phyloP scores from a whole-genome alignment of 1,140 invertebrate genomes.

The Cydia pomonella region DNA sequence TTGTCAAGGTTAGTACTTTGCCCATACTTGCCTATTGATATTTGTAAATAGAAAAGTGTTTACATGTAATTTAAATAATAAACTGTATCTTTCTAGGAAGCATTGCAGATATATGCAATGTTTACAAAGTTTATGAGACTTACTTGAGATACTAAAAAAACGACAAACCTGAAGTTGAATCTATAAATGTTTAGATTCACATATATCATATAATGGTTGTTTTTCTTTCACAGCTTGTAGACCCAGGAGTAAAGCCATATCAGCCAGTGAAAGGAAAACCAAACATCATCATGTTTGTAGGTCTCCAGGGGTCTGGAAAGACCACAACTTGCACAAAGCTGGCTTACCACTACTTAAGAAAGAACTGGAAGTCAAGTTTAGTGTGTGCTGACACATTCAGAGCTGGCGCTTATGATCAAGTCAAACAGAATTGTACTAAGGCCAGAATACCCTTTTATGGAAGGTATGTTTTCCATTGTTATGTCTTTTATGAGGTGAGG shows the following conservation, averaged over 20 bases:
- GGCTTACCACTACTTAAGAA: constrained; percentile 99
- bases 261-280: constrained; percentile 97
- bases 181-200: neutral
- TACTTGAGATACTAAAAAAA: neutral
- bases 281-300: constrained; percentile 99
- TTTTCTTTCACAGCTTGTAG: constrained; percentile 89
- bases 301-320: constrained; percentile 99
- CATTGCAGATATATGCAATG: too few species aligned
- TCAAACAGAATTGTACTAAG: constrained; percentile 99
- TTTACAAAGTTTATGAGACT: neutral
- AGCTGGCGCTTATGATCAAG: constrained; percentile 99
- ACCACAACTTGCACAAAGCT: constrained; percentile 99
- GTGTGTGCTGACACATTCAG: constrained; percentile 99
- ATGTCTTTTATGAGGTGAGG: neutral
- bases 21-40: neutral
- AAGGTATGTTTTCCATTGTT: constrained; percentile 84
- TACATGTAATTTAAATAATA: too few species aligned
- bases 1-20: constrained; percentile 90
- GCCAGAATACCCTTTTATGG: constrained; percentile 99
- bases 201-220: constrained; percentile 33
- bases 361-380: constrained; percentile 99
- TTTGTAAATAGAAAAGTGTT: neutral
- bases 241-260: constrained; percentile 98
- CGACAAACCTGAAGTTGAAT: neutral
- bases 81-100: too few species aligned